phyloP scores from a whole-genome alignment of 2,113 vertebrate genomes.

The Dasypus novemcinctus region DNA sequence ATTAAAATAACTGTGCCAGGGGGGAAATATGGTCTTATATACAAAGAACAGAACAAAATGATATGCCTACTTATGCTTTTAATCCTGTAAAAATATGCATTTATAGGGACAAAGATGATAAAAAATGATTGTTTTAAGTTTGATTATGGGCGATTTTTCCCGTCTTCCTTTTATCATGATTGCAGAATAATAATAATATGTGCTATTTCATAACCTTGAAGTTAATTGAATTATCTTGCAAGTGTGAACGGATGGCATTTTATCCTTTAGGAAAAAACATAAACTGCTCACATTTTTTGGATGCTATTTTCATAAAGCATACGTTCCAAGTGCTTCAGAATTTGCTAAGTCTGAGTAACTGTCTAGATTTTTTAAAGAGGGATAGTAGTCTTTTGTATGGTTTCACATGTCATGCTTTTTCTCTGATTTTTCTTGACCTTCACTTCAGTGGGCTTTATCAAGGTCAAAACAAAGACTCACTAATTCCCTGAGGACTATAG shows the following conservation, averaged over 20 bases:
- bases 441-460: not conserved
- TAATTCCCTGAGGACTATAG: not conserved
- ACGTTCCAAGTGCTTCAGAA: not conserved
- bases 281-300: conserved; percentile 17
- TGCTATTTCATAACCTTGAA: conserved; percentile 23
- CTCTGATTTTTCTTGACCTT: not conserved
- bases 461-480: not conserved
- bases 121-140: conserved; percentile 45
- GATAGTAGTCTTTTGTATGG: not conserved
- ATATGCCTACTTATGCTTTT: conserved; percentile 53
- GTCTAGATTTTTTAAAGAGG: not conserved
- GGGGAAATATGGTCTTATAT: conserved; percentile 27
- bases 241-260: not conserved
- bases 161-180: conserved; percentile 36
- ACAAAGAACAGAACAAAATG: conserved; percentile 51
- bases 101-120: conserved; percentile 35
- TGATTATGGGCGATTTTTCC: conserved; percentile 20
- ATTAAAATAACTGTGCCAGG: conserved; percentile 59
- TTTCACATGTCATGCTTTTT: not conserved
- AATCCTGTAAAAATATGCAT: conserved; percentile 50
- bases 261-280: conserved; percentile 27
- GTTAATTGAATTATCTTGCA: conserved; percentile 55
- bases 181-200: conserved; percentile 30
- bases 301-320: not conserved
- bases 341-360: not conserved